phyloP scores from a whole-genome alignment of 2,888 invertebrate genomes.

The Nomada flava region DNA sequence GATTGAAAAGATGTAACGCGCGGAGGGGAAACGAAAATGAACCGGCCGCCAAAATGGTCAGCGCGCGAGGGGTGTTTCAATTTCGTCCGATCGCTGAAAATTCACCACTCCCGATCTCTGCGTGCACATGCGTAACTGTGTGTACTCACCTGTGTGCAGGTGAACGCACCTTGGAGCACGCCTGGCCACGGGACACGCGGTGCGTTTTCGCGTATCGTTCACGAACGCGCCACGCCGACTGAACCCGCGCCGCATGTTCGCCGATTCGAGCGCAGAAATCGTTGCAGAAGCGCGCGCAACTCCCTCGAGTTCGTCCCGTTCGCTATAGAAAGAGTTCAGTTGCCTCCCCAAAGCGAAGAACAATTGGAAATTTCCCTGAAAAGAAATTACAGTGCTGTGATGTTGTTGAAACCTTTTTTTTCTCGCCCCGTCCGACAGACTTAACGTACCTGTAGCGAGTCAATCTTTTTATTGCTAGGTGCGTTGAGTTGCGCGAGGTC shows the following conservation, averaged over 20 bases:
- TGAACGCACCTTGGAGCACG: conserved; percentile 44
- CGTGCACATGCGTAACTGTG: conserved; percentile 25
- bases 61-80: background rate
- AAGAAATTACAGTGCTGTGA: too few relatives aligned
- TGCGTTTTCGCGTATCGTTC: conserved; percentile 43
- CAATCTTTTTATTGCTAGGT: too few relatives aligned
- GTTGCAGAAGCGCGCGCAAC: conserved; percentile 73
- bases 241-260: conserved; percentile 70
- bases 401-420: too few relatives aligned
- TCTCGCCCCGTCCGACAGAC: too few relatives aligned
- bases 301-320: conserved; percentile 38
- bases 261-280: conserved; percentile 69
- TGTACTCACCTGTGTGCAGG: conserved; percentile 60
- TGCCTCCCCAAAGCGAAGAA: background rate
- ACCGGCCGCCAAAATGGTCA: background rate
- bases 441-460: too few relatives aligned
- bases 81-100: background rate
- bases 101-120: background rate
- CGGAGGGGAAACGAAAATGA: too few relatives aligned
- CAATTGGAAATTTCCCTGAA: background rate
- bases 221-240: conserved; percentile 75
- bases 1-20: too few relatives aligned
- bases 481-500: too few relatives aligned
- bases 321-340: background rate
- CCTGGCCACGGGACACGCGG: conserved; percentile 27